These are phyloP conservation scores for Bathynomus jamesi DNA, from an alignment of 1,140 invertebrate species.

Conservation along the genomic window DNA sequence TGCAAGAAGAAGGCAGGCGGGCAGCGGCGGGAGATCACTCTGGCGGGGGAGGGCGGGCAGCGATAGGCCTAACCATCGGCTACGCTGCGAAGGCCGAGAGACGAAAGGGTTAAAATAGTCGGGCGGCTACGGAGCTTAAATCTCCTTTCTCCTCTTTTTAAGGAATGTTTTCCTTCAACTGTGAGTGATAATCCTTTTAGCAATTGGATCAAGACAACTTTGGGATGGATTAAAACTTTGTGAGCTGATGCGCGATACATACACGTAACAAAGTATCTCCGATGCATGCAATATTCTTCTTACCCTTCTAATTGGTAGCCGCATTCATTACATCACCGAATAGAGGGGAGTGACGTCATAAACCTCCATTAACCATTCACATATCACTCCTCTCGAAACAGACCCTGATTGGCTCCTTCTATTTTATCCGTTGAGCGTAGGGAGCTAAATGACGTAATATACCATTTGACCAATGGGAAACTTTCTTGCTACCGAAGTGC, in stretches of 20 bases:
- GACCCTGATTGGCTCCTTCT: background rate
- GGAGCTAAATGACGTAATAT: background rate
- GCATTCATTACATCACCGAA: background rate
- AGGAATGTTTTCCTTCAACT: too few species aligned
- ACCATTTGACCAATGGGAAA: background rate
- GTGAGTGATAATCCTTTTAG: too few species aligned
- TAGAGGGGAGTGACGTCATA: background rate
- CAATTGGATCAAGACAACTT: too few species aligned
- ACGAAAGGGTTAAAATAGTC: background rate
- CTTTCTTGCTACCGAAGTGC: background rate
- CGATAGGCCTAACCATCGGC: background rate
- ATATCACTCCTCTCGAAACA: background rate
- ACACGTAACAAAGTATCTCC: too few species aligned
- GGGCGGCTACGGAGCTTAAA: background rate
- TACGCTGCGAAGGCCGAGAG: background rate
- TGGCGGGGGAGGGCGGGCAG: background rate
- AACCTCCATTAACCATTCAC: background rate
- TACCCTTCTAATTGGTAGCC: background rate
- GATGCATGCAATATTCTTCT: background rate
- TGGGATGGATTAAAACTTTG: too few species aligned
- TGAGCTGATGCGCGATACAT: too few species aligned
- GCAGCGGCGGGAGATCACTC: background rate
- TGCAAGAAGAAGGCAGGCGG: background rate
- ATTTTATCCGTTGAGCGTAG: background rate
- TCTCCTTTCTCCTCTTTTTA: background rate